Base-by-base conservation (phyloP, 1,140 invertebrate species). In the Oreohelix idahoensis region DNA sequence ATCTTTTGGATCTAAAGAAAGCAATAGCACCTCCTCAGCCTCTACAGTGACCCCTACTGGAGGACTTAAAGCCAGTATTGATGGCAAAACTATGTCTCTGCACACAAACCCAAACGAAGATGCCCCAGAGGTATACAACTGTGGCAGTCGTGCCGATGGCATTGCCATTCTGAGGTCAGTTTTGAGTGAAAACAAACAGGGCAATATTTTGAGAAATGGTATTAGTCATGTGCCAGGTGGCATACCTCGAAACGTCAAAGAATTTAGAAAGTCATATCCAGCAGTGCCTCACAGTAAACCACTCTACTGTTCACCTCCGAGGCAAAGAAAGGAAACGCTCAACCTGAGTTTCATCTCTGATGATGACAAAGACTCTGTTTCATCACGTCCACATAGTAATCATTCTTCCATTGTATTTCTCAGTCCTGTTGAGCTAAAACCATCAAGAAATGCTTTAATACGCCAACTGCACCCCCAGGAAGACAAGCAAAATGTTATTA, bases 11-110 rank as follows among this genome's bases (percentile, higher is more conserved):
- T 73, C 42, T 23, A 42, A 73, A 20, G 20, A 42, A 42, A 73
- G 42, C 69, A 70, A 2, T 23, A 73, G 36, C 71, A 39, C 23
- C 8, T 45, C 71, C 2, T 45, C 71, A 42, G 36, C 71, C 20
- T 45, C 71, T 5, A 70, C 29, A 73, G 71, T 39, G 15, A 73
- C 71, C 23, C 38, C 36, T 5, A 39, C 71, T 13, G 71, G 58
- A 17, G 89, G 87, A 15, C 80, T 91, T 2, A 87, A 89, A 8
- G 89, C 88, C 26, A 90, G 87, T 78, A 89, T 91, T 51, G 89
- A 91, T 80, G 89, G 89, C 15, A 89, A 89, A 73, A 90, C 87
- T 51, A 91, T 90, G 89, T 91, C 88, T 29, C 79, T 91, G 23
- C 82, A 90, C 4, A 86, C 89, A 2, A 71, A 74, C 26, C 42